These are phyloP conservation scores for Osmerus mordax DNA, from an alignment of 2,113 vertebrate species.

Conservation along the genomic window DNA sequence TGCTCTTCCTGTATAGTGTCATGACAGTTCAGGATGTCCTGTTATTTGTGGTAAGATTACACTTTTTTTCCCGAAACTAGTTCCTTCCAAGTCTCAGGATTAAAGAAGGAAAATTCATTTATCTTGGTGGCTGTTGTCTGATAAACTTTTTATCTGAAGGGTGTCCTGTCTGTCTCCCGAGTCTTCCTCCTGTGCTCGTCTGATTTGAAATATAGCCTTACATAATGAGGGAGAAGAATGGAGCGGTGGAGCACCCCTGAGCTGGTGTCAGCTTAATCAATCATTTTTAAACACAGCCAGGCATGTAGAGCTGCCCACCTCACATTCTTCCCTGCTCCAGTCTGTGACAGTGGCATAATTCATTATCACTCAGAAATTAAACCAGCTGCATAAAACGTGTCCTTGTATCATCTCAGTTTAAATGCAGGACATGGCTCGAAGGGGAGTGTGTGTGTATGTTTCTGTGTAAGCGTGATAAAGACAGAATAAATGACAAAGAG, in stretches of 20 bases:
- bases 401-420: slow-evolving; percentile 65
- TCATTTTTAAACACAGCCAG: slow-evolving; percentile 81
- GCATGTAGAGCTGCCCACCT: slow-evolving; percentile 64
- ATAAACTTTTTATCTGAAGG: slow-evolving; percentile 70
- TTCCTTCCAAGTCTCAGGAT: slow-evolving; percentile 43
- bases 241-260: slow-evolving; percentile 68
- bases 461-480: background rate
- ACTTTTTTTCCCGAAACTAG: no score
- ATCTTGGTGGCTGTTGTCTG: slow-evolving; percentile 67
- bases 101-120: slow-evolving; percentile 50
- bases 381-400: slow-evolving; percentile 67
- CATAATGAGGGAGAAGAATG: slow-evolving; percentile 75
- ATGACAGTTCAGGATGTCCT: background rate
- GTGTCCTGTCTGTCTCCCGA: slow-evolving; percentile 69
- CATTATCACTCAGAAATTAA: slow-evolving; percentile 75
- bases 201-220: slow-evolving; percentile 80
- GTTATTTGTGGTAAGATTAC: background rate
- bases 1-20: no score
- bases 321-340: slow-evolving; percentile 65
- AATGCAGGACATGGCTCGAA: slow-evolving; percentile 35
- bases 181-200: slow-evolving; percentile 71
- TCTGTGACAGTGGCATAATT: slow-evolving; percentile 73
- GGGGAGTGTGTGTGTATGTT: background rate
- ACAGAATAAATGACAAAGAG: no score
- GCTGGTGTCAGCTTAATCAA: slow-evolving; percentile 80